A percentile compares a stretch with the other conserved stretches of the same genome.
phyloP scores from a whole-genome alignment of 2,113 vertebrate species.

The Rhinoptilus africanus region DNA sequence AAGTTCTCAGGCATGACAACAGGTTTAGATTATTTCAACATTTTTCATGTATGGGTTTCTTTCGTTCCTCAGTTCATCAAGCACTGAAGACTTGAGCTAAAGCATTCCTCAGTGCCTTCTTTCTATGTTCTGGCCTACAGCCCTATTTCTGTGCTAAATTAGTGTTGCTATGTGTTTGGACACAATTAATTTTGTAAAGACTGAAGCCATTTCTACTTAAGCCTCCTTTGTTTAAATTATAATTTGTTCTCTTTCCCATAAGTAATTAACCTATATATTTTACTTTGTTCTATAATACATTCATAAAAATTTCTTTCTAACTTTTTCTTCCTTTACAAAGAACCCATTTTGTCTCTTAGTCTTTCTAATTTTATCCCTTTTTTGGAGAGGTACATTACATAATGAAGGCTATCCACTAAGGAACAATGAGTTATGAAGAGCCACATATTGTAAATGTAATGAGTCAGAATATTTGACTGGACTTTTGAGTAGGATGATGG shows the following conservation, averaged over 20 bases:
- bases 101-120: background rate
- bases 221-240: background rate
- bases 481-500: background rate
- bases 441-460: background rate
- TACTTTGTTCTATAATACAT: background rate
- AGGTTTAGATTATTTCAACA: background rate
- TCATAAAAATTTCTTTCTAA: background rate
- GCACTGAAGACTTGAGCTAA: background rate
- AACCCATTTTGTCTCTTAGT: background rate
- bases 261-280: constrained; percentile 20
- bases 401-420: background rate
- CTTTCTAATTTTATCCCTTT: constrained; percentile 8
- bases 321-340: background rate
- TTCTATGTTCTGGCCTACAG: background rate
- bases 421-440: background rate
- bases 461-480: background rate
- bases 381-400: background rate
- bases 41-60: background rate
- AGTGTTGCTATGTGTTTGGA: background rate
- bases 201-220: background rate
- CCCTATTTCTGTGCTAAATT: background rate
- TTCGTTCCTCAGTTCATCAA: background rate
- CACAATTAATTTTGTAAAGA: background rate
- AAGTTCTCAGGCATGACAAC: background rate
- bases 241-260: background rate